Percentiles rank a stretch among this genome's conserved stretches.
phyloP scores from a whole-genome alignment of 2,797 vertebrate genomes.

The Chaetodon trifasciatus region DNA sequence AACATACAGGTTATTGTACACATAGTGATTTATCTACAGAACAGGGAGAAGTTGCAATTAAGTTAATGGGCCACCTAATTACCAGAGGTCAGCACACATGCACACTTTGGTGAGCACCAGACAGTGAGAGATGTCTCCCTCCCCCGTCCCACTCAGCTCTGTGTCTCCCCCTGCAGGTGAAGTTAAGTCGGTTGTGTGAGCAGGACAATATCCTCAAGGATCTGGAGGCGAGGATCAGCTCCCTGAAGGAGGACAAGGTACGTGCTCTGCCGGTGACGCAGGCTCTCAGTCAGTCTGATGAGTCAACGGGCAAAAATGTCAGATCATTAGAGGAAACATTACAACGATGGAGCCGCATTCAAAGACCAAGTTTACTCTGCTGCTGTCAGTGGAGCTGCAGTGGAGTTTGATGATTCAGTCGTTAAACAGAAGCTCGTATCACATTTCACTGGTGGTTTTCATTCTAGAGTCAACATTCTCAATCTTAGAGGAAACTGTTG shows the following conservation, averaged over 20 bases:
- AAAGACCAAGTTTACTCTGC: background rate
- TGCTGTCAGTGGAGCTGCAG: background rate
- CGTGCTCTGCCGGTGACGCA: background rate
- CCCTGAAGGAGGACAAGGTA: constrained; percentile 97
- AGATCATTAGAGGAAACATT: background rate
- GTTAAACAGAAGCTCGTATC: background rate
- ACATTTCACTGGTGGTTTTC: background rate
- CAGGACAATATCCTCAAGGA: constrained; percentile 96
- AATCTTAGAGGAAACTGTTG: background rate
- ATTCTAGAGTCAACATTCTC: background rate
- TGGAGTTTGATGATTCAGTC: background rate
- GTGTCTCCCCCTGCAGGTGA: constrained; percentile 87
- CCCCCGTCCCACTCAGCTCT: constrained; percentile 19
- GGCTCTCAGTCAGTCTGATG: background rate
- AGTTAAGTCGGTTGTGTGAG: constrained; percentile 94
- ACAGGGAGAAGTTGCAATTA: constrained; percentile 23
- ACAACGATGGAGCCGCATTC: background rate
- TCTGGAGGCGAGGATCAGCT: constrained; percentile 92
- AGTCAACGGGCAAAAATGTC: background rate
- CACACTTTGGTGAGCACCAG: too few relatives aligned
- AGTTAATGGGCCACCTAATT: constrained; percentile 44
- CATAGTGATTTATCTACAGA: background rate
- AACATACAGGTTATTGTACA: background rate
- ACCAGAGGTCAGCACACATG: constrained; percentile 29
- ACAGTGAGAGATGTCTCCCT: background rate